Percentiles rank a stretch among this genome's conserved stretches.
Conservation (phyloP, 2,888 invertebrate species). For the Pediacus dermestoides region DNA sequence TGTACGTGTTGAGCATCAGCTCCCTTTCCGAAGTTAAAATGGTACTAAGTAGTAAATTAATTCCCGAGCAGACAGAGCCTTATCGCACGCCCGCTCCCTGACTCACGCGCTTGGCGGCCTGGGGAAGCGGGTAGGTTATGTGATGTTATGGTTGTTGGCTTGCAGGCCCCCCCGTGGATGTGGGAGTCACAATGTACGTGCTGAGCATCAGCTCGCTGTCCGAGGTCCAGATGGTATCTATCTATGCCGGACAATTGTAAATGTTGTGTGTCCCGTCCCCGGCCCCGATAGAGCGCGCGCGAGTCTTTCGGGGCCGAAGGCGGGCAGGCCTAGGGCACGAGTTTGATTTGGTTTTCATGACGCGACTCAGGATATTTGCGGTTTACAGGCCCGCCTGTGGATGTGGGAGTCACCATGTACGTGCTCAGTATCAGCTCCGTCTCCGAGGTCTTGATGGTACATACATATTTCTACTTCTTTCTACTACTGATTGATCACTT, state of each 20-base stretch:
- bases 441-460: slow-evolving; percentile 97
- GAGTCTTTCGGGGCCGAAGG: slow-evolving; percentile 38
- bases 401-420: slow-evolving; percentile 97
- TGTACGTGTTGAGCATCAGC: slow-evolving; percentile 97
- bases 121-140: slow-evolving; percentile 39
- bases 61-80: slow-evolving; percentile 22
- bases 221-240: slow-evolving; percentile 92
- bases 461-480: slow-evolving; percentile 14
- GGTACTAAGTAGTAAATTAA: slow-evolving; percentile 57
- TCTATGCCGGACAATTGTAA: slow-evolving; percentile 17
- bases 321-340: slow-evolving; percentile 47
- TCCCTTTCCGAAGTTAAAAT: slow-evolving; percentile 98
- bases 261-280: slow-evolving; percentile 36
- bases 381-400: slow-evolving; percentile 89
- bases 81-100: slow-evolving; percentile 43
- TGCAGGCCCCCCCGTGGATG: slow-evolving; percentile 95
- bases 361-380: slow-evolving; percentile 33
- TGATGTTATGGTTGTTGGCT: slow-evolving; percentile 49
- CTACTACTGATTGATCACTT: slow-evolving; percentile 2
- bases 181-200: slow-evolving; percentile 97
- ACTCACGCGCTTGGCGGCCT: slow-evolving; percentile 48
- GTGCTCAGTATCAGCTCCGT: slow-evolving; percentile 97
- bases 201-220: slow-evolving; percentile 97
- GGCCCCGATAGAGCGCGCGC: slow-evolving; percentile 37
- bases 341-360: slow-evolving; percentile 39